These are phyloP conservation scores for Anabas testudineus DNA, from an alignment of 2,797 vertebrate genomes.

Conservation along the genomic window DNA sequence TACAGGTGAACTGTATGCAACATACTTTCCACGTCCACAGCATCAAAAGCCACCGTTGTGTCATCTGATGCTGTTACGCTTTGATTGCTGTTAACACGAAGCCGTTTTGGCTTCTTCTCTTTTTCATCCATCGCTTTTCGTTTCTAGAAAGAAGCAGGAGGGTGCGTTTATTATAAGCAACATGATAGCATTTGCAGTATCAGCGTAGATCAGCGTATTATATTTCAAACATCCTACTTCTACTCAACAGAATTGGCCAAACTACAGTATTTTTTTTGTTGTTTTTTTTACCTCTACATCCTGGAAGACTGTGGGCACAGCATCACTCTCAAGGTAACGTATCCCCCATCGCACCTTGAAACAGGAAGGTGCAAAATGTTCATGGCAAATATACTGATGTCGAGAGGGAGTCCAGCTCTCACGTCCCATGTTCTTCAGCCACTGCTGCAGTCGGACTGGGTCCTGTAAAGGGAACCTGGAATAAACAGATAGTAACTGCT, in stretches of 20 bases:
- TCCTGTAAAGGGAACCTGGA: conserved; percentile 86
- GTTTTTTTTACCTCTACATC: conserved; percentile 45
- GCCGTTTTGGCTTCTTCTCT: conserved; percentile 65
- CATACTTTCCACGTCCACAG: background rate
- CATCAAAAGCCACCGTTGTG: background rate
- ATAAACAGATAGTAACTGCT: too few species aligned
- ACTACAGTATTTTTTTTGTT: background rate
- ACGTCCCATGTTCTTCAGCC: conserved; percentile 83
- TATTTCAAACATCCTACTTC: background rate
- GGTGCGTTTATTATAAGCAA: background rate
- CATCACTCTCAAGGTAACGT: conserved; percentile 80
- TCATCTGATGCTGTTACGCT: conserved; percentile 10
- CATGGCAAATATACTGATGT: conserved; percentile 85
- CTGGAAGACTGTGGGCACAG: conserved; percentile 84
- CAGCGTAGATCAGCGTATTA: background rate
- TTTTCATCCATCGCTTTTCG: conserved; percentile 60
- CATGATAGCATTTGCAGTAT: background rate
- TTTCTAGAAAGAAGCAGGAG: conserved; percentile 69
- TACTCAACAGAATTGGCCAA: background rate
- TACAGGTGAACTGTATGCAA: conserved; percentile 59
- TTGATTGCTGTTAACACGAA: conserved; percentile 17
- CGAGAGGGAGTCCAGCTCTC: conserved; percentile 85
- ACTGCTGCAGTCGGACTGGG: conserved; percentile 79
- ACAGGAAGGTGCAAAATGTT: conserved; percentile 84
- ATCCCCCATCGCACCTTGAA: conserved; percentile 85